Evolutionary conservation across 1,140 invertebrate genomes (phyloP).

Genomic region (Drusus annulatus): DNA sequence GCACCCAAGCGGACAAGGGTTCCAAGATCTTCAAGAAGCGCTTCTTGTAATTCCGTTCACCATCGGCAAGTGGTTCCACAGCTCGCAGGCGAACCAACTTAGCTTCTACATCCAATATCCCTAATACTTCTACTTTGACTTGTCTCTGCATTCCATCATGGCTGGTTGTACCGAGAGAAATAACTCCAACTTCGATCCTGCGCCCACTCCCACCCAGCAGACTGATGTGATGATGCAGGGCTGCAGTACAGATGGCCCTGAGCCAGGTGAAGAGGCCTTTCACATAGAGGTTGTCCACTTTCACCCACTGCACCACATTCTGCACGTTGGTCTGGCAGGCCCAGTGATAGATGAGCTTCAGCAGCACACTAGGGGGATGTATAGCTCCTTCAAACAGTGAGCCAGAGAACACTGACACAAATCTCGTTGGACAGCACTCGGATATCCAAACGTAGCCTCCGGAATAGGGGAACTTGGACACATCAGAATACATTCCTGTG

Average conservation of each 20-base stretch:
- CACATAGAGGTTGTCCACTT: constrained; percentile 83
- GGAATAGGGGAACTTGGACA: constrained; percentile 86
- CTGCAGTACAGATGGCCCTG: constrained; percentile 83
- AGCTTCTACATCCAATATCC: constrained; percentile 83
- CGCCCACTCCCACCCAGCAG: constrained; percentile 79
- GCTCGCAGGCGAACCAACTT: constrained; percentile 84
- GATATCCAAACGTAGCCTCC: constrained; percentile 93
- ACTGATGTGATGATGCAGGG: constrained; percentile 81
- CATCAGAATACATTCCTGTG: constrained; percentile 87
- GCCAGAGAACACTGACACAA: constrained; percentile 88
- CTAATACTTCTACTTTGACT: constrained; percentile 91
- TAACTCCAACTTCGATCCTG: constrained; percentile 86
- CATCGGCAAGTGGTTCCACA: constrained; percentile 84
- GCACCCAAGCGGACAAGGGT: constrained; percentile 83
- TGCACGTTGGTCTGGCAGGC: constrained; percentile 89
- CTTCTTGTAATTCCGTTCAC: constrained; percentile 83
- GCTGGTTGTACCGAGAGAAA: constrained; percentile 90
- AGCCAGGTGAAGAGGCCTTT: constrained; percentile 86
- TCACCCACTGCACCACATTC: constrained; percentile 91
- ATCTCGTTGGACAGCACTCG: constrained; percentile 85
- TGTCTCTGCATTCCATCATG: constrained; percentile 86
- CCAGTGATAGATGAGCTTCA: constrained; percentile 93
- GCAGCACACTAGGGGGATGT: constrained; percentile 83
- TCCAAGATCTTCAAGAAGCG: constrained; percentile 85
- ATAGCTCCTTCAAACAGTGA: constrained; percentile 89